These are phyloP conservation scores for Bombus ignitus DNA, from an alignment of 1,140 invertebrate species.

Conservation along the genomic window DNA sequence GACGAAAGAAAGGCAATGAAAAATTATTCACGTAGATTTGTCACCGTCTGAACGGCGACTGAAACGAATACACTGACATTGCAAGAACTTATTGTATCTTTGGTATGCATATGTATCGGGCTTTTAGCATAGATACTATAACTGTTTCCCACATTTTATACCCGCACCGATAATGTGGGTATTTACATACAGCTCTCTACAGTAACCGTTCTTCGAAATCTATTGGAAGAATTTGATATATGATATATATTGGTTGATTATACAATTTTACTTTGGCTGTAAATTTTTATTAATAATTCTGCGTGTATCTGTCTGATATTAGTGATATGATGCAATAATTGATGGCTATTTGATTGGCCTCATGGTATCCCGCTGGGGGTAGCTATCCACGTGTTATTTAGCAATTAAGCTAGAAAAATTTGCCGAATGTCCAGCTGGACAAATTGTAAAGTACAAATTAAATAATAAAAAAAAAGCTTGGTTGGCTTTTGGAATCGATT, in stretches of 20 bases:
- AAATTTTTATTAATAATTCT: neutral
- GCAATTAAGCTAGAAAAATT: too few relatives aligned
- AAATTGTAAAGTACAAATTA: too few relatives aligned
- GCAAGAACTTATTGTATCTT: slow-evolving; percentile 48
- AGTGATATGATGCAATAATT: neutral
- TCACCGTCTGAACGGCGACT: neutral
- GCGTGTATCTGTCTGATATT: too few relatives aligned
- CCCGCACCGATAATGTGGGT: slow-evolving; percentile 38
- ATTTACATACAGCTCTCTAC: slow-evolving; percentile 18
- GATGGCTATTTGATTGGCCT: neutral
- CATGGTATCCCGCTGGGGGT: too few relatives aligned
- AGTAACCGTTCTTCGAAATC: neutral
- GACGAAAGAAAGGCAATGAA: too few relatives aligned
- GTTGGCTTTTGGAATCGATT: neutral
- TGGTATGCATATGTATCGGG: slow-evolving; percentile 30
- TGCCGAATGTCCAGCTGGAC: too few relatives aligned
- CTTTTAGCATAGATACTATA: slow-evolving; percentile 44
- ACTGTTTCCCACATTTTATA: slow-evolving; percentile 46
- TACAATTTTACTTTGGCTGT: neutral
- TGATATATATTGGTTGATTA: neutral
- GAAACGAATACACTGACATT: slow-evolving; percentile 34
- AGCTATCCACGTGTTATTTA: too few relatives aligned
- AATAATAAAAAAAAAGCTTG: too few relatives aligned
- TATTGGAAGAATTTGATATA: neutral
- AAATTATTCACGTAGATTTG: neutral